Evolutionary conservation across 2,888 invertebrate species (phyloP).

Genomic region (Tetrapedia diversipes): DNA sequence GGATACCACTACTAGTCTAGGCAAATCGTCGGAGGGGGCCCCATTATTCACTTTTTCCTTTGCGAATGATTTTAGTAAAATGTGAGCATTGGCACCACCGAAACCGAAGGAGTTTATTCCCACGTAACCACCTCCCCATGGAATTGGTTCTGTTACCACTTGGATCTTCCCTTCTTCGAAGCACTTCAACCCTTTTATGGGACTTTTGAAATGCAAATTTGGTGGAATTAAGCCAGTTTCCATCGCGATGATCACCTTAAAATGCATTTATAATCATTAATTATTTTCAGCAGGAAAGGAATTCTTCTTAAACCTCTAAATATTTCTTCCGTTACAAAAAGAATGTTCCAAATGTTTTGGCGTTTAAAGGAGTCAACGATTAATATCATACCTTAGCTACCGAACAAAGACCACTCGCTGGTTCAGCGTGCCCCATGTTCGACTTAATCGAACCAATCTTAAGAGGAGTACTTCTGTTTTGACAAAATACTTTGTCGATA

Average conservation of each 20-base stretch:
- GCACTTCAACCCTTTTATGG: conserved; percentile 86
- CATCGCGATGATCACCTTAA: conserved; percentile 89
- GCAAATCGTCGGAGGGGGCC: conserved; percentile 87
- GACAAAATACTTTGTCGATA: conserved; percentile 91
- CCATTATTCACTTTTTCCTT: conserved; percentile 87
- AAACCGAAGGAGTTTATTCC: conserved; percentile 97
- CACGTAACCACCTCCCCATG: conserved; percentile 88
- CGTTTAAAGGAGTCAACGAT: neutral
- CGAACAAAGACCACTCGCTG: conserved; percentile 92
- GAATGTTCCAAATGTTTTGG: no score
- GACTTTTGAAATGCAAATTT: conserved; percentile 90
- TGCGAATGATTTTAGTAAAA: conserved; percentile 86
- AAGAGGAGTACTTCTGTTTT: conserved; percentile 89
- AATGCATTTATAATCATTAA: conserved; percentile 2
- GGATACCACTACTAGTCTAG: conserved; percentile 89
- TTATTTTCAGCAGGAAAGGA: neutral
- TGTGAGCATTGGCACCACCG: conserved; percentile 94
- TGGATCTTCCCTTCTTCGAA: conserved; percentile 86
- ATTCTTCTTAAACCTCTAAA: neutral
- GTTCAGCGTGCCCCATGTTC: conserved; percentile 96
- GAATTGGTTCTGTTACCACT: conserved; percentile 89
- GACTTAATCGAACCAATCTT: conserved; percentile 96
- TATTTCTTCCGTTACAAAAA: no score
- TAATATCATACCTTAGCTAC: conserved; percentile 87
- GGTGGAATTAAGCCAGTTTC: conserved; percentile 92